Percentiles rank a stretch among this genome's conserved stretches.
Conservation (phyloP, 1,140 invertebrate genomes). For the Drosophila lowei region DNA sequence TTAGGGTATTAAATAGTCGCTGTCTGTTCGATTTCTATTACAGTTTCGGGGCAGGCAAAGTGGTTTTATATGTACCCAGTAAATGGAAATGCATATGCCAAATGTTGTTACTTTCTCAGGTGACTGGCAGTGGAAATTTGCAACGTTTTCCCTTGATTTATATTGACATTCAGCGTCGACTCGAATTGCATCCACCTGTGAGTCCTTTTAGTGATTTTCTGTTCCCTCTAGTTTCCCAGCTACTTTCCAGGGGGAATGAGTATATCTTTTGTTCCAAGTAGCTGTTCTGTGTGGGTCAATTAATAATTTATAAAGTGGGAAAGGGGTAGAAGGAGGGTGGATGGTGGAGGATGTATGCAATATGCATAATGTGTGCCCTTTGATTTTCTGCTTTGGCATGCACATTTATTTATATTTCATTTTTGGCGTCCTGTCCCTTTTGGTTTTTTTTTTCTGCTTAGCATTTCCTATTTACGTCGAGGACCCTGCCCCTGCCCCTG, state of each 20-base stretch:
- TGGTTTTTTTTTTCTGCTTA: constrained; percentile 40
- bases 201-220: constrained; percentile 9
- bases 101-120: constrained; percentile 12
- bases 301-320: constrained; percentile 47
- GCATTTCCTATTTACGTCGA: constrained; percentile 69
- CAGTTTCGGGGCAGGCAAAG: constrained; percentile 17
- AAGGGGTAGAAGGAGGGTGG: background rate
- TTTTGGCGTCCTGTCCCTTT: constrained; percentile 54
- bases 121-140: constrained; percentile 29
- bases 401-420: constrained; percentile 78
- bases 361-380: constrained; percentile 77
- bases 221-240: background rate
- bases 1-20: too few species aligned
- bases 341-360: constrained; percentile 50
- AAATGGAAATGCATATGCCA: constrained; percentile 33
- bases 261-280: background rate
- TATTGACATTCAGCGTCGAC: constrained; percentile 27
- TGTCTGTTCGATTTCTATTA: too few species aligned
- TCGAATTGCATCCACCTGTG: constrained; percentile 36
- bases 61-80: constrained; percentile 40
- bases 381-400: constrained; percentile 69
- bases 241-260: background rate
- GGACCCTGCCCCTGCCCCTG: constrained; percentile 11
- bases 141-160: constrained; percentile 39
- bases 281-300: constrained; percentile 37